phyloP scores from a whole-genome alignment of 2,797 vertebrate genomes.

The Helarctos malayanus region DNA sequence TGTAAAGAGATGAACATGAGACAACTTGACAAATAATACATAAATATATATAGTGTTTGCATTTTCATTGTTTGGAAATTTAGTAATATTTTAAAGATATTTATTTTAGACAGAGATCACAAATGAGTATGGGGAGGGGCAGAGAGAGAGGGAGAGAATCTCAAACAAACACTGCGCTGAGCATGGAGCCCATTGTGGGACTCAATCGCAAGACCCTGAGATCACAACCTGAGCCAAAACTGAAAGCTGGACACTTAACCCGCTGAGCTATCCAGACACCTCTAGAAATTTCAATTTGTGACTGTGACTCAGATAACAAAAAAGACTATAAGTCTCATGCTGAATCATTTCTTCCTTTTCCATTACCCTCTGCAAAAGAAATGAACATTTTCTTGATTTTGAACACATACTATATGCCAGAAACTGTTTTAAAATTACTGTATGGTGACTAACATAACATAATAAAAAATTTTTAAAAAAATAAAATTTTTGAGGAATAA shows the following conservation, averaged over 20 bases:
- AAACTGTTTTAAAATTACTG: neutral
- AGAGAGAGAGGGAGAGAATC: neutral
- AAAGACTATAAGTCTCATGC: neutral
- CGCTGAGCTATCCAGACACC: neutral
- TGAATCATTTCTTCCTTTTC: neutral
- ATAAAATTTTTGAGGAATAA: no score
- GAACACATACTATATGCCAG: neutral
- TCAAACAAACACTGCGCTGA: neutral
- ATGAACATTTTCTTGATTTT: neutral
- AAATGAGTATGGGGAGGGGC: neutral
- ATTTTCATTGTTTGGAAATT: neutral
- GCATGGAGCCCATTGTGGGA: neutral
- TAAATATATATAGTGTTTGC: neutral
- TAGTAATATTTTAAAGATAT: neutral
- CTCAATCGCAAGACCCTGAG: neutral
- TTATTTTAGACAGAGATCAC: neutral
- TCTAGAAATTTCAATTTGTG: neutral
- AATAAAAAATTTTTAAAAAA: no score
- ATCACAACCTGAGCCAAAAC: neutral
- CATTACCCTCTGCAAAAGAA: neutral
- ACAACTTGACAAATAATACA: neutral
- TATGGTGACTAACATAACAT: no score
- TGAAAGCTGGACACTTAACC: neutral
- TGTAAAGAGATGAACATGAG: constrained; percentile 26
- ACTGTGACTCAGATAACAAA: neutral